Conservation (phyloP, 2,888 invertebrate genomes). For the Micropterix aruncella region DNA sequence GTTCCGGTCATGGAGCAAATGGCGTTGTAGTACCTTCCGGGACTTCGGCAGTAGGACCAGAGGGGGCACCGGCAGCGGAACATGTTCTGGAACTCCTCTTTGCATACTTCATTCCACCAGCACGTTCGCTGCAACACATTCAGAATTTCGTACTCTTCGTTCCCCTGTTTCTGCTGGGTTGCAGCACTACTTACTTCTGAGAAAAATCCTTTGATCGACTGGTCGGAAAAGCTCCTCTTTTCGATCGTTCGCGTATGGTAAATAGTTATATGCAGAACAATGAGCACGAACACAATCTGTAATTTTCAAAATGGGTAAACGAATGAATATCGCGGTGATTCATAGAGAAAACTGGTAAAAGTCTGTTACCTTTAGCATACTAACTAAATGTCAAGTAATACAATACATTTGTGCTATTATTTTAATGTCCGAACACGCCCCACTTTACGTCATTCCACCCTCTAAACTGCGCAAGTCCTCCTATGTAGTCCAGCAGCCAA, state of each 20-base stretch:
- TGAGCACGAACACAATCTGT: constrained; percentile 21
- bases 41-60: constrained; percentile 79
- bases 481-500: no score
- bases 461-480: no score
- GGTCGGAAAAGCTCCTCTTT: constrained; percentile 66
- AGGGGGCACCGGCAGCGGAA: constrained; percentile 81
- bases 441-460: no score
- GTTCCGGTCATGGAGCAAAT: constrained; percentile 83
- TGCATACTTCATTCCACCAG: constrained; percentile 91
- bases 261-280: constrained; percentile 16
- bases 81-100: constrained; percentile 77
- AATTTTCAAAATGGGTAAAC: no score
- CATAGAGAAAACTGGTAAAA: no score
- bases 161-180: no score
- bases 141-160: not conserved
- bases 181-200: constrained; percentile 50
- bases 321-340: no score
- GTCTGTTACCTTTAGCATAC: no score
- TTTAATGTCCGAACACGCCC: no score
- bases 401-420: no score
- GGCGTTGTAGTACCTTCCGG: constrained; percentile 81
- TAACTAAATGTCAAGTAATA: no score
- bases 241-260: constrained; percentile 23
- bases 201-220: constrained; percentile 66
- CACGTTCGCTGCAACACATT: constrained; percentile 58